These are phyloP conservation scores for Chrysocyon brachyurus DNA, from an alignment of 2,797 vertebrate species.

Conservation along the genomic window DNA sequence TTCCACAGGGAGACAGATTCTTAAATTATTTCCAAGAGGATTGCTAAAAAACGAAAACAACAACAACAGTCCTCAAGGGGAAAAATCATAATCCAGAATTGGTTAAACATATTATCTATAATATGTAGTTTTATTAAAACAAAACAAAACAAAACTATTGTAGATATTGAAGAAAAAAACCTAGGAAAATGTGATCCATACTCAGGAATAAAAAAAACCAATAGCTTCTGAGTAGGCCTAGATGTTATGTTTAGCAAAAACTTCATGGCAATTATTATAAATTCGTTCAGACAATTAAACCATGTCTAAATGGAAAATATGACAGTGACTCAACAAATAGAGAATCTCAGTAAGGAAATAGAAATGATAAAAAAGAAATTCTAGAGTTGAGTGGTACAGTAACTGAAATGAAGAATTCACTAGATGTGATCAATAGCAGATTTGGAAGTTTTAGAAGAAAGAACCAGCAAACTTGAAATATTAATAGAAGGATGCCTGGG, in stretches of 20 bases:
- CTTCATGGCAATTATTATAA: background rate
- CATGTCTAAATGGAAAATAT: background rate
- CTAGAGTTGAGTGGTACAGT: background rate
- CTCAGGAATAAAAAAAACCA: background rate
- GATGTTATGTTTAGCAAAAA: slow-evolving; percentile 36
- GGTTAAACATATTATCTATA: background rate
- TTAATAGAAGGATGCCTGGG: background rate
- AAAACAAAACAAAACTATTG: background rate
- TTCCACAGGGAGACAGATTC: background rate
- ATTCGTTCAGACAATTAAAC: background rate
- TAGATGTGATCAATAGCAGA: background rate
- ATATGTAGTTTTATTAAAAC: background rate
- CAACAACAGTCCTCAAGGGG: background rate
- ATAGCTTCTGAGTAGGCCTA: background rate
- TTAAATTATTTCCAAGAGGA: background rate
- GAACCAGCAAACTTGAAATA: background rate
- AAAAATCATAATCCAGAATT: background rate
- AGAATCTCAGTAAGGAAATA: background rate
- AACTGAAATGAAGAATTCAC: slow-evolving; percentile 9
- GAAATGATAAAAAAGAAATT: background rate
- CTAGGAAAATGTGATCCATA: background rate
- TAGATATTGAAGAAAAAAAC: slow-evolving; percentile 10
- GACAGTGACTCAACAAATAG: background rate
- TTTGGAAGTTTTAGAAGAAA: background rate
- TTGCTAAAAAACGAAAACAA: background rate